Conservation (phyloP, 2,797 vertebrate genomes). For the Myotis planiceps region DNA sequence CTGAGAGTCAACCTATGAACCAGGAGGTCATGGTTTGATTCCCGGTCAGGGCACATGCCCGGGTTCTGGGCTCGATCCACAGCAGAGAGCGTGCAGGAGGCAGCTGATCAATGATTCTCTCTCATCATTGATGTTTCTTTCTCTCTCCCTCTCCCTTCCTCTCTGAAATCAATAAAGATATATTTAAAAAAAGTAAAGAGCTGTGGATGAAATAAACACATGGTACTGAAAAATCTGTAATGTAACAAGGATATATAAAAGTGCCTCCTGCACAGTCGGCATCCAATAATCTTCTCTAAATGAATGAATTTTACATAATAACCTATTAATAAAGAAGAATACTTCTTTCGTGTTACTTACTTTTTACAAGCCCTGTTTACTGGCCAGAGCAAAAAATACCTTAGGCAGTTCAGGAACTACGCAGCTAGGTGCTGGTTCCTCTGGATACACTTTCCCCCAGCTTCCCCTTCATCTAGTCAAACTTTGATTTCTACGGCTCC, state of each 20-base stretch:
- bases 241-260: not conserved
- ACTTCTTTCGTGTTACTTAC: not conserved
- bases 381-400: not conserved
- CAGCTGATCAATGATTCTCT: too few species aligned
- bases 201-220: not conserved
- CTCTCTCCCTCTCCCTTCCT: too few species aligned
- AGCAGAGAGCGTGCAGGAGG: too few species aligned
- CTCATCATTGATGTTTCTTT: too few species aligned
- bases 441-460: not conserved
- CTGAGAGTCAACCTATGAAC: too few species aligned
- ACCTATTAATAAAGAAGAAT: not conserved
- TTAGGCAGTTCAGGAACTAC: not conserved
- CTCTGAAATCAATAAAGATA: too few species aligned
- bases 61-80: too few species aligned
- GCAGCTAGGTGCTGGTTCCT: not conserved
- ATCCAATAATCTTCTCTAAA: not conserved
- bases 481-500: not conserved
- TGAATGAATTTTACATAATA: constrained; percentile 20
- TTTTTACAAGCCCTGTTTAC: not conserved
- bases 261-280: not conserved
- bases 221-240: not conserved
- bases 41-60: too few species aligned
- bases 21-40: too few species aligned
- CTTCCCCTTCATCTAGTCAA: not conserved
- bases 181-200: constrained; percentile 2